Base-by-base conservation (phyloP, 2,797 vertebrate species). In the Alcedo atthis region DNA sequence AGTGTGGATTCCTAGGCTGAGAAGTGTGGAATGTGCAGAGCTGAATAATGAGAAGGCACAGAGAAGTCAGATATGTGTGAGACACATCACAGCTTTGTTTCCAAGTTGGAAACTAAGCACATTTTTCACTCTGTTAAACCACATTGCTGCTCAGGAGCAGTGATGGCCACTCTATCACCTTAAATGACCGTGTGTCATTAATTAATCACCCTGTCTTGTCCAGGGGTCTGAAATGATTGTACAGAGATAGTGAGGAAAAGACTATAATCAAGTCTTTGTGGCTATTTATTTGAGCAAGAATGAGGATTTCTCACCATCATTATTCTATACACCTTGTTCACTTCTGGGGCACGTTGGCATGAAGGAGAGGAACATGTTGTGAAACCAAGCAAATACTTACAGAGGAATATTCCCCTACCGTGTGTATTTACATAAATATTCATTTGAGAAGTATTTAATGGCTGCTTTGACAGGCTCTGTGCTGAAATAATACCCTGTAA, bases 361-460 rank as follows among this genome's bases (percentile, higher is more conserved):
- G 63, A 70, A 53, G 0, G 22, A 92, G 90, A 86, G 96, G 94
- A 96, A 96, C 94, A 85, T 85, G 91, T 92, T 96, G 90, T 92
- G 94, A 96, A 96, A 93, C 91, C 90, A 28, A 92, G 88, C 89
- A 95, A 96, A 96, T 62, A 96, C 92, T 94, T 88, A 84, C 75
- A 26, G 59, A 86, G 85, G 91, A 93, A 92, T 94, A 93, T 67
- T 88, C 88, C 91, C 25, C 2, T 46, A 55, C 85, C 18, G 0
- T 5, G 90, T 85, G 88, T 93, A 86, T 96, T 96, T 95, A 91
- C 94, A 94, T 92, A 95, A 95, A 96, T 94, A 85, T 87, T 77
- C 86, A 85, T 92, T 69, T 74, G 88, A 96, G 93, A 80, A 81
- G 93, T 67, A 78, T 90, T 96, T 96, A 94, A 92, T 93, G 96